Conservation (phyloP, 35 echinoderm and acorn worm species). For the Heliocidaris erythrogramma region DNA sequence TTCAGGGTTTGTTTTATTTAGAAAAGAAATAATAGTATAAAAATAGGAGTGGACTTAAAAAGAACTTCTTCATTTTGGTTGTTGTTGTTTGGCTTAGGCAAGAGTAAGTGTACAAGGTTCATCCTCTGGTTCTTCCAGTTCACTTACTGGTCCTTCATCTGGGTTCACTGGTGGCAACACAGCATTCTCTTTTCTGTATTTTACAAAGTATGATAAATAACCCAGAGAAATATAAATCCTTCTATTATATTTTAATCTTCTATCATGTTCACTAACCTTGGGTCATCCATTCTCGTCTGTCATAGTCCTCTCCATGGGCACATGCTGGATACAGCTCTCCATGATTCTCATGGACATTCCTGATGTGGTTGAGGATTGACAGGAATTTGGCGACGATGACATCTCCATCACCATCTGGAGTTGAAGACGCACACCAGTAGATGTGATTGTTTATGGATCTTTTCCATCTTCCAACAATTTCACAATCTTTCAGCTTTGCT, state of each 20-base stretch:
- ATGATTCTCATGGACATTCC: conserved; percentile 15
- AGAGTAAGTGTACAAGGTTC: too few relatives aligned
- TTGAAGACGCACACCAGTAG: conserved; percentile 36
- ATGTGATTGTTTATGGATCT: conserved; percentile 45
- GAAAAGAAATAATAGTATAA: too few relatives aligned
- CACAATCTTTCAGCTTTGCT: neutral
- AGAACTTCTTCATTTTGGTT: too few relatives aligned
- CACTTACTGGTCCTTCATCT: too few relatives aligned
- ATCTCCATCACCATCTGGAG: conserved; percentile 45
- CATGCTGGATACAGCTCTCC: neutral
- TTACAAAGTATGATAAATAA: too few relatives aligned
- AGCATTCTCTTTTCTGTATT: too few relatives aligned
- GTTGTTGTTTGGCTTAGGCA: too few relatives aligned
- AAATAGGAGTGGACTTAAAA: too few relatives aligned
- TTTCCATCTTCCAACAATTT: conserved; percentile 43
- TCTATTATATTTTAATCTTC: neutral
- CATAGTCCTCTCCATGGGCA: neutral
- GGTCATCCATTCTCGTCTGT: neutral
- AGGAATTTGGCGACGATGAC: conserved; percentile 36
- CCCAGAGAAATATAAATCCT: neutral
- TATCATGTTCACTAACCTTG: too few relatives aligned
- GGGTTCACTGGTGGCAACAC: too few relatives aligned
- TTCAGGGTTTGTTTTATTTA: too few relatives aligned
- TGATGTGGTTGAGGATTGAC: conserved; percentile 40
- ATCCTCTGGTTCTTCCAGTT: too few relatives aligned